Base-by-base conservation (phyloP, 2,797 vertebrate genomes). In the Cyclopterus lumpus region DNA sequence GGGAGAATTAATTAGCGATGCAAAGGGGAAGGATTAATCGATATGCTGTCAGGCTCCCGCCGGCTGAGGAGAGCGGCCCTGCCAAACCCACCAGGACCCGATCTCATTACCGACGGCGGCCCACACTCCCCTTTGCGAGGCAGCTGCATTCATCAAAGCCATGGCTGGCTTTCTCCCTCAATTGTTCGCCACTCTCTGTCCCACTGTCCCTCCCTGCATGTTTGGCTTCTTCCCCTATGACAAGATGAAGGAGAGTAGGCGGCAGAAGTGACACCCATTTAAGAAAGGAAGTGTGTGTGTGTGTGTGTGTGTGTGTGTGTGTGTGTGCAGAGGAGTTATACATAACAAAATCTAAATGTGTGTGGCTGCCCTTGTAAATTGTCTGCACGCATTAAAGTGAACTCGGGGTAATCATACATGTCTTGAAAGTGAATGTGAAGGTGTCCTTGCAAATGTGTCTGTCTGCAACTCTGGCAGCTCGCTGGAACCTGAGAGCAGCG, bases 61-160 rank as follows among this genome's bases (percentile, higher is more conserved):
- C 20, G 40, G 79, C 75, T 69, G 71, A 64, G 80, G 69, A 79
- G 75, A 72, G 80, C 73, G 85, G 87, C 86, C 89, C 85, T 64
- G 87, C 85, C 84, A 87, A 90, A 91, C 85, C 88, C 92, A 80
- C 86, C 80, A 79, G 79, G 86, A 86, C 85, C 87, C 49, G 32
- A 86, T 90, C 89, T 90, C 90, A 86, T 92, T 90, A 90, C 85
- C 30, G 70, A 85, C 34, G 20, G 71, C 26, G 61, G 84, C 86
- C 87, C 75, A 62, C 60, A 69, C 78, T 83, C 77, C 84, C 85
- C 84, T 88, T 84, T 79, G 78, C 40, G 1, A 81, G 85, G 83
- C 87, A 82, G 86, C 80, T 65, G 78, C 91, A 90, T 90, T 91
- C 76, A 89, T 93, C 89, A 92, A 83, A 83, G 80, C 77, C 5